Evolutionary conservation across 2,113 vertebrate genomes (phyloP).

Genomic region (Talpa occidentalis): DNA sequence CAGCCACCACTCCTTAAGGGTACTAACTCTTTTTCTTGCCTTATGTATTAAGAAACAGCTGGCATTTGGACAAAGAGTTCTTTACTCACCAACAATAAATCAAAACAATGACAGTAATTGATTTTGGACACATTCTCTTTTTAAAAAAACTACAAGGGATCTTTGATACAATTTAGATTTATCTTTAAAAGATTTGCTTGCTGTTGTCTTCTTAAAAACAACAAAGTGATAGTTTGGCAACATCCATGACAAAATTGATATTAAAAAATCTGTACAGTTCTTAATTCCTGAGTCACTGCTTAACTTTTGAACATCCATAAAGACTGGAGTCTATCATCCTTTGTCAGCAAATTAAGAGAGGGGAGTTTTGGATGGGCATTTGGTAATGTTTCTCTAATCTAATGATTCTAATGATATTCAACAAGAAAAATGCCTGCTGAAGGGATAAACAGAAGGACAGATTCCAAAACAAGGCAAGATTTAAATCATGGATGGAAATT

Average conservation of each 20-base stretch:
- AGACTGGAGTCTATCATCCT: conserved; percentile 39
- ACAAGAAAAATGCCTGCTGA: background rate
- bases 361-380: conserved; percentile 63
- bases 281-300: conserved; percentile 72
- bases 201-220: conserved; percentile 52
- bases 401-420: conserved; percentile 53
- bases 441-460: background rate
- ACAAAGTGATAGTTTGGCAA: conserved; percentile 60
- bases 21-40: background rate
- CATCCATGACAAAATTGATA: conserved; percentile 46
- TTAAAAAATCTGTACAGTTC: conserved; percentile 46
- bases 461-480: background rate
- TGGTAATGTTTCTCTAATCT: conserved; percentile 26
- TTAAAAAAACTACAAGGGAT: background rate
- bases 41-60: conserved; percentile 1
- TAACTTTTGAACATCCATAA: conserved; percentile 63
- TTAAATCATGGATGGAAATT: conserved; percentile 6
- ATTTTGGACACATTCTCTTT: background rate
- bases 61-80: conserved; percentile 4
- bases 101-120: background rate
- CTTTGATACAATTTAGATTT: conserved; percentile 2
- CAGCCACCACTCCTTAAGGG: background rate
- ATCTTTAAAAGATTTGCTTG: conserved; percentile 13
- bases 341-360: conserved; percentile 71
- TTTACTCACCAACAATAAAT: conserved; percentile 68